These are phyloP conservation scores for Scolopax mira DNA, from an alignment of 2,113 vertebrate genomes.

Conservation along the genomic window DNA sequence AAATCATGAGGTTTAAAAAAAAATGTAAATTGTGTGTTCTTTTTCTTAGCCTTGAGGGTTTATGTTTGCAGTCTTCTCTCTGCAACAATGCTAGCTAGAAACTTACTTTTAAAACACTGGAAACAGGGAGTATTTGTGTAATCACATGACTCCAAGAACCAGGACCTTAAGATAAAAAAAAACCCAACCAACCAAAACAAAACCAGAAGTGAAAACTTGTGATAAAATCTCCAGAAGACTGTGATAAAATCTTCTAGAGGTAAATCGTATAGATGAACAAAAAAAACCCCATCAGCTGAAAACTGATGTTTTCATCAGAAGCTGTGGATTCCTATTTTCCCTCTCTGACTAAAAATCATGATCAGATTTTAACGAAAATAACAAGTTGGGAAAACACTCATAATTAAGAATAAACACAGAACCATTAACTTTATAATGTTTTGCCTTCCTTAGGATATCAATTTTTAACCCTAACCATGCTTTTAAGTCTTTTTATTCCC, in stretches of 20 bases:
- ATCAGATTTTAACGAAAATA: neutral
- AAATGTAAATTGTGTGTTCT: neutral
- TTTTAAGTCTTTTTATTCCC: neutral
- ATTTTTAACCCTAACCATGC: neutral
- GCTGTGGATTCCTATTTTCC: neutral
- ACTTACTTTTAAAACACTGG: slow-evolving; percentile 16
- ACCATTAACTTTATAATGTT: neutral
- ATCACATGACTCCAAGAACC: neutral
- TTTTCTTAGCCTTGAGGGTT: slow-evolving; percentile 33
- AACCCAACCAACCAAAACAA: neutral
- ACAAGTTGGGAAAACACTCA: neutral
- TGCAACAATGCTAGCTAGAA: neutral
- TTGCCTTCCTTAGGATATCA: neutral
- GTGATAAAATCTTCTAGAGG: neutral
- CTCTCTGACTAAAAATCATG: neutral
- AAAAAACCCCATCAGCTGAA: neutral
- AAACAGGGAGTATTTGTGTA: slow-evolving; percentile 9
- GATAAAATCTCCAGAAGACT: neutral
- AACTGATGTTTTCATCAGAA: neutral
- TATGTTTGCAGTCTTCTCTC: slow-evolving; percentile 25
- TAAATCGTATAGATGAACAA: neutral
- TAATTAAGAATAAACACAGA: neutral
- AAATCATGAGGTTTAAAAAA: slow-evolving; percentile 38
- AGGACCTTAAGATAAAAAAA: neutral
- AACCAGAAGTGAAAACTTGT: neutral